Percentiles rank a stretch among this genome's conserved stretches.
These are phyloP conservation scores for Epirrhoe tristata DNA, from an alignment of 2,888 invertebrate species.

Conservation along the genomic window DNA sequence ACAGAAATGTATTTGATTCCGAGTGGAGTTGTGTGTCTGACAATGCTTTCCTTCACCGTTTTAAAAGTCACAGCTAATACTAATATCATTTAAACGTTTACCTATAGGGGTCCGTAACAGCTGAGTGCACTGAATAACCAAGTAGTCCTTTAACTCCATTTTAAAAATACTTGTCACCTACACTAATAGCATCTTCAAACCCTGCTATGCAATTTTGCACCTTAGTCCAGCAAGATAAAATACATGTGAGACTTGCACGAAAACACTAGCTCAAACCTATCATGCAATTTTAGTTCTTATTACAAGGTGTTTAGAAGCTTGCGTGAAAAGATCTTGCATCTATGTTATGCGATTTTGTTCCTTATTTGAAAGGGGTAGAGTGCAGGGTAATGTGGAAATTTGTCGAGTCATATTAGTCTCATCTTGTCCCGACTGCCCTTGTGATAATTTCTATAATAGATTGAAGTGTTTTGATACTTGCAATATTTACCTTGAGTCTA, in stretches of 20 bases:
- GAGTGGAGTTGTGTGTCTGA: background rate
- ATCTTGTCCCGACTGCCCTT: slow-evolving; percentile 71
- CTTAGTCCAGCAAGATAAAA: slow-evolving; percentile 25
- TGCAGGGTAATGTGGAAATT: slow-evolving; percentile 52
- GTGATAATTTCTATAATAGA: slow-evolving; percentile 64
- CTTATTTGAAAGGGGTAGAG: slow-evolving; percentile 28
- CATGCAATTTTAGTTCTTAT: background rate
- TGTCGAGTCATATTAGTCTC: slow-evolving; percentile 79
- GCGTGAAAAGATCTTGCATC: slow-evolving; percentile 16
- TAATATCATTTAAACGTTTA: slow-evolving; percentile 19
- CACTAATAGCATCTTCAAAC: slow-evolving; percentile 39
- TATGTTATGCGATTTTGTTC: slow-evolving; percentile 16
- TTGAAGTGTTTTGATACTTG: slow-evolving; percentile 57
- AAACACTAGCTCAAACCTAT: background rate
- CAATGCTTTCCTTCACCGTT: background rate
- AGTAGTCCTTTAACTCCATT: slow-evolving; percentile 36
- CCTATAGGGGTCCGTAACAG: slow-evolving; percentile 15
- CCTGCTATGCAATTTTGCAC: slow-evolving; percentile 15
- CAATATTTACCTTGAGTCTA: background rate
- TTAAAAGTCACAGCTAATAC: slow-evolving; percentile 1
- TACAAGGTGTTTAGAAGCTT: background rate
- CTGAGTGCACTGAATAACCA: slow-evolving; percentile 32
- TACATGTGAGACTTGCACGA: background rate
- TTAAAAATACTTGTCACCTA: slow-evolving; percentile 47
- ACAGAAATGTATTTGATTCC: too few species aligned